Evolutionary conservation across 2,888 invertebrate species (phyloP).

Genomic region (Pycnomerus fuliginosus): DNA sequence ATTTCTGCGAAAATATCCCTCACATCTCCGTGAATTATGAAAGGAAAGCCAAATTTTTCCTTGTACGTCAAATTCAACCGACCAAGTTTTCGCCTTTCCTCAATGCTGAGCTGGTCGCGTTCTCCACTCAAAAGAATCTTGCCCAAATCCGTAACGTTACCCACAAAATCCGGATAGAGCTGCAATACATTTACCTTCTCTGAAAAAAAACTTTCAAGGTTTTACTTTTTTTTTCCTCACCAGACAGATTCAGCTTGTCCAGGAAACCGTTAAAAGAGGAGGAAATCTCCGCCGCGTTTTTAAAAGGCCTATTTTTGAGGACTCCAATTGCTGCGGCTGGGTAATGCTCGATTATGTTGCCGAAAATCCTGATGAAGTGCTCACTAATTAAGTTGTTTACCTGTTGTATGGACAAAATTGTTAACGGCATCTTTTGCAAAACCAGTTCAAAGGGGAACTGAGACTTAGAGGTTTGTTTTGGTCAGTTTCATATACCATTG

Average conservation of each 20-base stretch:
- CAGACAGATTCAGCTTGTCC: slow-evolving; percentile 55
- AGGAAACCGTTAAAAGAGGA: slow-evolving; percentile 58
- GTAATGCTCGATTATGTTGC: slow-evolving; percentile 64
- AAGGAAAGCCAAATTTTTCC: slow-evolving; percentile 67
- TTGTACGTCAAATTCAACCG: slow-evolving; percentile 59
- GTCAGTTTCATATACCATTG: too few relatives aligned
- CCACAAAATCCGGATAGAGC: slow-evolving; percentile 67
- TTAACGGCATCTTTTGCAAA: slow-evolving; percentile 24
- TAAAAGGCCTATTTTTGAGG: slow-evolving; percentile 57
- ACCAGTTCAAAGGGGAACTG: too few relatives aligned
- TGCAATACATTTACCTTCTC: slow-evolving; percentile 59
- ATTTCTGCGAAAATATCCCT: slow-evolving; percentile 60
- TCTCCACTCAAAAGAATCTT: slow-evolving; percentile 60
- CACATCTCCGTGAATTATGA: slow-evolving; percentile 65
- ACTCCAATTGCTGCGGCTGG: slow-evolving; percentile 57
- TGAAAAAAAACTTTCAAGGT: slow-evolving; percentile 41
- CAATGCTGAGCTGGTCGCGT: slow-evolving; percentile 52
- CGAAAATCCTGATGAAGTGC: slow-evolving; percentile 60
- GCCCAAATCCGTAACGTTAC: slow-evolving; percentile 57
- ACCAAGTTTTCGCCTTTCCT: slow-evolving; percentile 57
- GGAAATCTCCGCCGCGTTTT: slow-evolving; percentile 53
- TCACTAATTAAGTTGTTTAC: slow-evolving; percentile 58
- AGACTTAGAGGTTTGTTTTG: too few relatives aligned
- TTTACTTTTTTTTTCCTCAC: slow-evolving; percentile 52
- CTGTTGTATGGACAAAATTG: slow-evolving; percentile 51